Conservation (phyloP, 2,113 vertebrate species). For the Apeltes quadracus region DNA sequence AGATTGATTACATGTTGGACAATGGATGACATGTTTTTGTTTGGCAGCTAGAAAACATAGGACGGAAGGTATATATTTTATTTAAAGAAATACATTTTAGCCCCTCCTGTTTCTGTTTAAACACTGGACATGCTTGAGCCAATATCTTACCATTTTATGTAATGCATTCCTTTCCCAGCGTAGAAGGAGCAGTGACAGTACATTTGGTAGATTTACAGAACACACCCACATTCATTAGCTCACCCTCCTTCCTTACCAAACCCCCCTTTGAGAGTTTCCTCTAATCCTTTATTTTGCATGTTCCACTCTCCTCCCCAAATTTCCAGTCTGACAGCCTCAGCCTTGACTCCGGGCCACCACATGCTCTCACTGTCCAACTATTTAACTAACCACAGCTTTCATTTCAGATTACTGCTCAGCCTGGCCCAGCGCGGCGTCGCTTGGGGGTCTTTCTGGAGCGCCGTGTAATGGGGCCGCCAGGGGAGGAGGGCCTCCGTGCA, state of each 20-base stretch:
- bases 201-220: constrained; percentile 35
- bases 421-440: constrained; percentile 62
- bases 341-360: constrained; percentile 77
- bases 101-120: constrained; percentile 10
- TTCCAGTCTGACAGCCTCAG: constrained; percentile 77
- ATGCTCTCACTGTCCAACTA: constrained; percentile 78
- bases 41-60: constrained; percentile 4
- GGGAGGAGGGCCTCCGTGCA: constrained; percentile 70
- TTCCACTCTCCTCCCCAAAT: constrained; percentile 52
- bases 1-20: constrained; percentile 10
- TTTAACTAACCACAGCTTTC: constrained; percentile 81
- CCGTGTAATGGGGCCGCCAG: constrained; percentile 66
- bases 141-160: constrained; percentile 62
- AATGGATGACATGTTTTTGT: constrained; percentile 3
- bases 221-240: constrained; percentile 18
- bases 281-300: constrained; percentile 68
- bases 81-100: neutral
- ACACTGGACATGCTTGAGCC: constrained; percentile 21
- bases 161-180: constrained; percentile 56
- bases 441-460: constrained; percentile 78
- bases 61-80: neutral
- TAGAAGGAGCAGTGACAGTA: constrained; percentile 44
- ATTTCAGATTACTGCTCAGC: constrained; percentile 73
- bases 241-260: constrained; percentile 8
- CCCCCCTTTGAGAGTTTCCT: constrained; percentile 53